These are phyloP conservation scores for Pipa parva DNA, from an alignment of 2,113 vertebrate species.

Conservation along the genomic window DNA sequence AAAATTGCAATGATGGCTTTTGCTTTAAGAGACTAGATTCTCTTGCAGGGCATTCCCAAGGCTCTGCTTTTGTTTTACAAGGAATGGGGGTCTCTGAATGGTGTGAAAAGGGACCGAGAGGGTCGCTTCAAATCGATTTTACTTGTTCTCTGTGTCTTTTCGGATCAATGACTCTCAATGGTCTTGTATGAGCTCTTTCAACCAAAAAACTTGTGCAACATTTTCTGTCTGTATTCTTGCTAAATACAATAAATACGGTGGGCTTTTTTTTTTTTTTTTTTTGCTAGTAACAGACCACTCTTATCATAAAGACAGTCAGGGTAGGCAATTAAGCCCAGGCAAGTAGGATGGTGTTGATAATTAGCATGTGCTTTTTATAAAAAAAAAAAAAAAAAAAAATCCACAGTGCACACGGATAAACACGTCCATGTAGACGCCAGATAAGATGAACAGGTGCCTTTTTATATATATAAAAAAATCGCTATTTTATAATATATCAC, in stretches of 20 bases:
- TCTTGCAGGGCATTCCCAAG: conserved; percentile 67
- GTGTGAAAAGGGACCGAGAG: conserved; percentile 78
- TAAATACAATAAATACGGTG: conserved; percentile 75
- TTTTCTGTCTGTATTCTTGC: conserved; percentile 77
- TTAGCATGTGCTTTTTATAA: conserved; percentile 21
- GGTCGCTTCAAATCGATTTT: conserved; percentile 83
- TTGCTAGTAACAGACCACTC: conserved; percentile 20
- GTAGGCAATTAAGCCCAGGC: conserved; percentile 71
- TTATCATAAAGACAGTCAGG: conserved; percentile 64
- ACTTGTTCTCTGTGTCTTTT: conserved; percentile 80
- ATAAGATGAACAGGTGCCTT: conserved; percentile 21
- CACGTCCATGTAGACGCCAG: background rate
- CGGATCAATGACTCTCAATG: conserved; percentile 84
- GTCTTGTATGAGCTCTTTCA: conserved; percentile 77
- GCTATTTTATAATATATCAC: background rate
- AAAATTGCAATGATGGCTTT: conserved; percentile 13
- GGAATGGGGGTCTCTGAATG: conserved; percentile 75
- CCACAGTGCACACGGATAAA: conserved; percentile 1
- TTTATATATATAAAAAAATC: background rate
- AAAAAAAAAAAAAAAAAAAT: no score
- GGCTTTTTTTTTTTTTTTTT: conserved; percentile 57
- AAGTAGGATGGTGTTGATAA: conserved; percentile 54
- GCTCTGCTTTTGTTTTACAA: conserved; percentile 73
- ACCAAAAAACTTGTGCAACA: conserved; percentile 81
- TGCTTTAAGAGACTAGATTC: conserved; percentile 22